Evolutionary conservation across 2,888 invertebrate species (phyloP), one percentile per base, ranked within the genome.

Genomic region (Synanthedon myopaeformis): DNA sequence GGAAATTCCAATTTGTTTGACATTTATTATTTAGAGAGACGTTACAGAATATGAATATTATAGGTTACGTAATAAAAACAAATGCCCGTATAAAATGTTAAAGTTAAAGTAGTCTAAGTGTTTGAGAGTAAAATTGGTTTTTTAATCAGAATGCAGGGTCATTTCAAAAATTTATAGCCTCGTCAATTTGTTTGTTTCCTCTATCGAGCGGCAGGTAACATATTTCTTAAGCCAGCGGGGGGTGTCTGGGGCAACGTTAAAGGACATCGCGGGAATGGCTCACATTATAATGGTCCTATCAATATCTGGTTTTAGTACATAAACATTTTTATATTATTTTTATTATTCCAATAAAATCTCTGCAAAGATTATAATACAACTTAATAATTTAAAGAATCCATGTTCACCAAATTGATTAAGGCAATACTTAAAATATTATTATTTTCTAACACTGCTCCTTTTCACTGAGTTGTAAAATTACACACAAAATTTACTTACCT

Each of bases 111-210:
- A 49, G 49, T 49, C 10, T 49, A 49, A 49, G 49, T 12, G 19
- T 19, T 63, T 64, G 64, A 59, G 14, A 68, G 66, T 67, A 61
- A 76, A 82, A 82, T 82, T 76, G 74, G 76, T 74, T 79, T 82
- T 81, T 76, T 80, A 79, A 81, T 81, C 78, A 71, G 71, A 74
- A 79, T 71, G 72, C 66, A 60, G 69, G 77, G 74, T 76, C 73
- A 76, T 82, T 79, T 80, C 59, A 63, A 59, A 76, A 75, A 82
- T 82, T 79, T 82, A 84, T 81, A 65, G 72, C 76, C 64, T 73
- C 74, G 70, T 80, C 76, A 73, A 77, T 78, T 72, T 66, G 76
- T 82, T 78, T 80, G 80, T 82, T 83, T 79, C 82, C 76, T 74
- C 70, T 67, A 70, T 63, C 59, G 70, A 65, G 62, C 69, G 68